Evolutionary conservation across 2,797 vertebrate species (phyloP).

Genomic region (Gastrophryne carolinensis): DNA sequence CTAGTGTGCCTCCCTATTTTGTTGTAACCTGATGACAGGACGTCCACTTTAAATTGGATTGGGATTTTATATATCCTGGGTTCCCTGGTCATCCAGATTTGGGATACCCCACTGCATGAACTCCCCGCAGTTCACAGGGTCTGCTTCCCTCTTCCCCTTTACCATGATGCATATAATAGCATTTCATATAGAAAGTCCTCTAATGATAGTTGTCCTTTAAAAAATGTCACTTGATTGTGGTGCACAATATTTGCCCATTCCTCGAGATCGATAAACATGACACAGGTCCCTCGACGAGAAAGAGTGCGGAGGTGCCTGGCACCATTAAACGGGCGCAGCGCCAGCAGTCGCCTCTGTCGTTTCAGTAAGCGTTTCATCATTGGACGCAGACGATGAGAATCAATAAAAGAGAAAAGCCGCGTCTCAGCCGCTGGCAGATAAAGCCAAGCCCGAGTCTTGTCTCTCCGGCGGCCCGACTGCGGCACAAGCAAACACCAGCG

Average conservation of each 20-base stretch:
- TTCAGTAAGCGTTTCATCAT: slow-evolving; percentile 69
- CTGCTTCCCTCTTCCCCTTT: no score
- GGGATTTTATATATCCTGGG: no score
- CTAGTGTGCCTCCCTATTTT: no score
- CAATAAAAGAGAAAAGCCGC: slow-evolving; percentile 60
- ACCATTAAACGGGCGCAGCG: slow-evolving; percentile 68
- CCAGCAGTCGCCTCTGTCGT: slow-evolving; percentile 73
- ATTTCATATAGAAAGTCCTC: no score
- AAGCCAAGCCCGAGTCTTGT: slow-evolving; percentile 49
- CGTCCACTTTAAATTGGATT: no score
- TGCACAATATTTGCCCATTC: background rate
- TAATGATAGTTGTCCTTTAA: no score
- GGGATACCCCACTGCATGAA: no score
- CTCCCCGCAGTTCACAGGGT: no score
- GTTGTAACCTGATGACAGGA: no score
- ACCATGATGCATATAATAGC: no score
- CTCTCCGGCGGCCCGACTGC: slow-evolving; percentile 1
- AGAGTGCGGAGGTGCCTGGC: slow-evolving; percentile 59
- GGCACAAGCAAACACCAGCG: slow-evolving; percentile 34
- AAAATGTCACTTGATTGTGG: no score
- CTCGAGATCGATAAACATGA: background rate
- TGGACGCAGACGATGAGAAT: slow-evolving; percentile 64
- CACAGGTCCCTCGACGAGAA: slow-evolving; percentile 58
- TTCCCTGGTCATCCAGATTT: no score
- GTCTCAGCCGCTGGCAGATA: slow-evolving; percentile 42